Conservation (phyloP, 2,113 vertebrate genomes). For the Megaleporinus macrocephalus region DNA sequence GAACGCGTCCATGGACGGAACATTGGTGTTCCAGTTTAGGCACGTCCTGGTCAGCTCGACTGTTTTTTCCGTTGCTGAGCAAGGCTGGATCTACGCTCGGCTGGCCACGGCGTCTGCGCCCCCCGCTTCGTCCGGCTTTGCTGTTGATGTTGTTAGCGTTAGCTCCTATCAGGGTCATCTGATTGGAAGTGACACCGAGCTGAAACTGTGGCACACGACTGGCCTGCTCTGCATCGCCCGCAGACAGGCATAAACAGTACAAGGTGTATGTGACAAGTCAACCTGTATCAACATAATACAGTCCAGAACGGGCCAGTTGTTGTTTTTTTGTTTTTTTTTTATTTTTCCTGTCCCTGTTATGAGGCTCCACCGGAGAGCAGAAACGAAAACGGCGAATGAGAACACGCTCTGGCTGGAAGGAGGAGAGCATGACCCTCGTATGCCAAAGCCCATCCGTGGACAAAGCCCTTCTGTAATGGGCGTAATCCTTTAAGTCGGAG, state of each 20-base stretch:
- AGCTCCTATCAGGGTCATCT: slow-evolving; percentile 1
- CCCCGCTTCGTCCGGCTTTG: neutral
- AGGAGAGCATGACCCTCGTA: neutral
- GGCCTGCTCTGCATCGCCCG: neutral
- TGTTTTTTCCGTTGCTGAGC: neutral
- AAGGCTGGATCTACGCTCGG: neutral
- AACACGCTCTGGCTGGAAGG: neutral
- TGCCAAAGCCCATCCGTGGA: neutral
- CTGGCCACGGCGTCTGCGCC: neutral
- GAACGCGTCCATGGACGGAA: too few relatives aligned
- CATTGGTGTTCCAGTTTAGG: neutral
- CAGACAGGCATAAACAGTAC: neutral
- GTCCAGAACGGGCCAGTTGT: neutral
- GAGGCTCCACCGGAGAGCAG: neutral
- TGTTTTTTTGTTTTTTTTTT: too few relatives aligned
- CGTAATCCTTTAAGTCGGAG: slow-evolving; percentile 16
- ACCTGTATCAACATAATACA: slow-evolving; percentile 18
- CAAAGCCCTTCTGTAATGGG: slow-evolving; percentile 30
- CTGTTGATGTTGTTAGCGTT: neutral
- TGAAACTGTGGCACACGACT: neutral
- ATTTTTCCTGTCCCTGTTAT: neutral
- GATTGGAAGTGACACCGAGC: slow-evolving; percentile 6
- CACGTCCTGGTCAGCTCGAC: neutral
- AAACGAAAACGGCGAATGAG: neutral
- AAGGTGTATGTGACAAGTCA: slow-evolving; percentile 14